Conservation (phyloP, 2,797 vertebrate species). For the Darevskia mixta region DNA sequence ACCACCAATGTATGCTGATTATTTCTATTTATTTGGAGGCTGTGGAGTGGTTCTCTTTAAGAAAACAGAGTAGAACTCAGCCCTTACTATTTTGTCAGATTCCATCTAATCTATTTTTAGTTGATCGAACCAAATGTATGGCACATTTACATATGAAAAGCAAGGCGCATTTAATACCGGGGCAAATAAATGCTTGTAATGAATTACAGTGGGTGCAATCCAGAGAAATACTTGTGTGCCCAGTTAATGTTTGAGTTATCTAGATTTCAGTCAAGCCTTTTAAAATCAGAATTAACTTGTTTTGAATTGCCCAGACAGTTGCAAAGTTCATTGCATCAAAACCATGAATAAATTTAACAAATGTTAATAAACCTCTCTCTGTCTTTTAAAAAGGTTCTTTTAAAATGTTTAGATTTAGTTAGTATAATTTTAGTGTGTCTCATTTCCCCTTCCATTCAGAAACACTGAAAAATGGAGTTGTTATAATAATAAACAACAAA, state of each 20-base stretch:
- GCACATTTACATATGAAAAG: background rate
- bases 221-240: background rate
- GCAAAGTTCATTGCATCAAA: background rate
- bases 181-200: background rate
- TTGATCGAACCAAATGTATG: background rate
- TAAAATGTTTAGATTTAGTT: background rate
- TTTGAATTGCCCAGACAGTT: background rate
- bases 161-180: background rate
- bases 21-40: background rate
- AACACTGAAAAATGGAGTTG: background rate
- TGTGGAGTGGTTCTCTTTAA: background rate
- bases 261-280: background rate
- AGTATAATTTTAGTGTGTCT: background rate
- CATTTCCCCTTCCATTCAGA: background rate
- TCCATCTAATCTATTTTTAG: background rate
- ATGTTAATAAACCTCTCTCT: background rate
- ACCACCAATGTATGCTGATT: background rate
- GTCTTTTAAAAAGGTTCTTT: background rate
- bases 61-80: background rate
- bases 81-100: background rate
- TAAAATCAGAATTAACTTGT: background rate
- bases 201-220: conserved; percentile 32
- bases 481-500: background rate
- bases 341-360: background rate
- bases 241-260: background rate